Evolutionary conservation across 2,888 invertebrate species (phyloP).

Genomic region (Leptinotarsa peninsularis): DNA sequence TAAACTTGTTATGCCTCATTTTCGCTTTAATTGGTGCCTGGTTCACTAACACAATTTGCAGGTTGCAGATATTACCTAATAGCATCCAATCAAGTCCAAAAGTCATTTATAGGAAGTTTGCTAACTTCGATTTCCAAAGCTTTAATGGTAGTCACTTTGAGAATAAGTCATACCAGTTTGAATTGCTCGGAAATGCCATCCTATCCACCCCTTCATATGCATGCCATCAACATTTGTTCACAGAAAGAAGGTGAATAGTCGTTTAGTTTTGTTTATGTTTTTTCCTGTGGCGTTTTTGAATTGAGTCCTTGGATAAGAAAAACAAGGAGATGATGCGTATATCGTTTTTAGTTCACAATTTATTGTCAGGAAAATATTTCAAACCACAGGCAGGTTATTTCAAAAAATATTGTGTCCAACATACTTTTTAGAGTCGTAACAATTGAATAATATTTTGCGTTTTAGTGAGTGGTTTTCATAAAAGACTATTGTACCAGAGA

Average conservation of each 20-base stretch:
- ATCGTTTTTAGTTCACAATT: no score
- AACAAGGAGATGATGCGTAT: background rate
- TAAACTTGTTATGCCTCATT: constrained; percentile 2
- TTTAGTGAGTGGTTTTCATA: no score
- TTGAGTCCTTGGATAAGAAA: background rate
- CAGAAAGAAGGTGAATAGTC: constrained; percentile 50
- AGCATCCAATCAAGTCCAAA: constrained; percentile 44
- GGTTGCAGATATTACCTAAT: constrained; percentile 45
- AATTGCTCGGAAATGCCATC: constrained; percentile 62
- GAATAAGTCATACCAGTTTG: constrained; percentile 63
- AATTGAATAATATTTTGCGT: no score
- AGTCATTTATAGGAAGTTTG: constrained; percentile 50
- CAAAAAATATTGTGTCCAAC: no score
- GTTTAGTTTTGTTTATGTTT: constrained; percentile 25
- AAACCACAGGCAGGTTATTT: no score
- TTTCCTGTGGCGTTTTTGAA: background rate
- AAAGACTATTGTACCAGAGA: no score
- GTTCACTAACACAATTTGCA: constrained; percentile 37
- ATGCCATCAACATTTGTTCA: constrained; percentile 46
- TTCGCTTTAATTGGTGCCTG: constrained; percentile 16
- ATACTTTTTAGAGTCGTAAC: no score
- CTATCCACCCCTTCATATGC: constrained; percentile 42
- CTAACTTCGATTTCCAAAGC: constrained; percentile 61
- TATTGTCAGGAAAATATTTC: no score
- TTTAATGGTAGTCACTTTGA: constrained; percentile 65